A percentile compares a stretch with the other conserved stretches of the same genome.
These are phyloP conservation scores for Scolopax mira DNA, from an alignment of 2,113 vertebrate species.

Conservation along the genomic window DNA sequence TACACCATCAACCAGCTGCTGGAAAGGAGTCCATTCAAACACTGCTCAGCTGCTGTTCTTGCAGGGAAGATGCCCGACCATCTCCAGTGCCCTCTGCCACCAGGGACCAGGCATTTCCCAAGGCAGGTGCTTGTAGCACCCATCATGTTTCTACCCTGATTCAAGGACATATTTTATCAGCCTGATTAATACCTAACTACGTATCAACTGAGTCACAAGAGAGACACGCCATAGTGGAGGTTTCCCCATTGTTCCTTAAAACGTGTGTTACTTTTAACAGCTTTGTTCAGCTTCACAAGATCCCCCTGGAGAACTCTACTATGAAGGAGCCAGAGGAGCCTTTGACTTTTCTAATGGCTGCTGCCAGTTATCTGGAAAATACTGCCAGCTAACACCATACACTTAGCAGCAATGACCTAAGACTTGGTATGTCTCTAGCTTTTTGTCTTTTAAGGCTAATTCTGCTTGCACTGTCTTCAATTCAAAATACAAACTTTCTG, in stretches of 20 bases:
- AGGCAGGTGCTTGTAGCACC: background rate
- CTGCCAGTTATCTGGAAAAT: background rate
- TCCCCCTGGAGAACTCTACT: background rate
- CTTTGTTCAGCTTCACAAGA: background rate
- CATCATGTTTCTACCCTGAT: accelerated
- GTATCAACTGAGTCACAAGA: background rate
- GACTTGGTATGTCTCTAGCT: background rate
- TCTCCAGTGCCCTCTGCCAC: background rate
- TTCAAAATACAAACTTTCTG: background rate
- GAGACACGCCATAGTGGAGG: background rate
- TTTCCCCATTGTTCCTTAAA: background rate
- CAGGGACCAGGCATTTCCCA: background rate
- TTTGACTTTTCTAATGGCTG: background rate
- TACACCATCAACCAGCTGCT: background rate
- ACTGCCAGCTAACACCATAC: background rate
- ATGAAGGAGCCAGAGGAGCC: background rate
- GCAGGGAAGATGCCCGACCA: accelerated
- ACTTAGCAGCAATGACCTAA: background rate
- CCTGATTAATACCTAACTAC: background rate
- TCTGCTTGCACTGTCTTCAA: accelerated
- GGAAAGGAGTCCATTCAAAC: background rate
- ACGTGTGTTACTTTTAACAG: accelerated
- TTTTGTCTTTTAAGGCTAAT: background rate
- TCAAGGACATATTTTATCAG: background rate
- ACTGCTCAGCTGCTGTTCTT: too few relatives aligned